Conservation (phyloP, 1,140 invertebrate species). For the Anoplophora glabripennis region DNA sequence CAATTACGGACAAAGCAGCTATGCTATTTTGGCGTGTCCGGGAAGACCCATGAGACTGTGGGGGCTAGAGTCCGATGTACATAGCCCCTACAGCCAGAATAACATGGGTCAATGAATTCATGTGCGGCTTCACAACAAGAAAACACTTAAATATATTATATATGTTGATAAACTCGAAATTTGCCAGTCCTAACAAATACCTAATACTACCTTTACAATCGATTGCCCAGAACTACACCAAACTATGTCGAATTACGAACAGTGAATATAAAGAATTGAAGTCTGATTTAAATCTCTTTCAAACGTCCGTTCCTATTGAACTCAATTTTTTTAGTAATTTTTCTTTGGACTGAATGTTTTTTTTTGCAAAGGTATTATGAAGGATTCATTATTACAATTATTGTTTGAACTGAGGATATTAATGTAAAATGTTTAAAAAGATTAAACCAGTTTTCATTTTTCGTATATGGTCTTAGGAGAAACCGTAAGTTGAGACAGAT, state of each 20-base stretch:
- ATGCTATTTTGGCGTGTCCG: conserved; percentile 35
- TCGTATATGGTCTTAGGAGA: too few species aligned
- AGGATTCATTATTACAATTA: too few species aligned
- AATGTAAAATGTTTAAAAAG: too few species aligned
- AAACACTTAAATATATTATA: conserved; percentile 43
- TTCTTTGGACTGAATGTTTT: too few species aligned
- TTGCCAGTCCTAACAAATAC: conserved; percentile 44
- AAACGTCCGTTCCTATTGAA: too few species aligned
- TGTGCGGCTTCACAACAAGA: conserved; percentile 44
- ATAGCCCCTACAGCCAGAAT: conserved; percentile 32
- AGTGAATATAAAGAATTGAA: too few species aligned
- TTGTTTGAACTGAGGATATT: too few species aligned
- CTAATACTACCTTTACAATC: conserved; percentile 21
- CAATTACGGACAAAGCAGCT: conserved; percentile 48
- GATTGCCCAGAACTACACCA: conserved; percentile 9
- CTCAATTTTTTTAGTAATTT: too few species aligned
- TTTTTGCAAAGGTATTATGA: too few species aligned
- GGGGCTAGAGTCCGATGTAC: conserved; percentile 3
- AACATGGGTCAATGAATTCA: conserved; percentile 24
- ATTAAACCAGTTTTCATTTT: too few species aligned
- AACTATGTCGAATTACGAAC: conserved; percentile 1
- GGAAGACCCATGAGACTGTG: conserved; percentile 30
- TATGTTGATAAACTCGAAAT: conserved; percentile 37
- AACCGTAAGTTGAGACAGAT: neutral
- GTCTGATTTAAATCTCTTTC: too few species aligned